Base-by-base conservation (phyloP, 1,140 invertebrate genomes). In the Aphaenogaster ashmeadi region DNA sequence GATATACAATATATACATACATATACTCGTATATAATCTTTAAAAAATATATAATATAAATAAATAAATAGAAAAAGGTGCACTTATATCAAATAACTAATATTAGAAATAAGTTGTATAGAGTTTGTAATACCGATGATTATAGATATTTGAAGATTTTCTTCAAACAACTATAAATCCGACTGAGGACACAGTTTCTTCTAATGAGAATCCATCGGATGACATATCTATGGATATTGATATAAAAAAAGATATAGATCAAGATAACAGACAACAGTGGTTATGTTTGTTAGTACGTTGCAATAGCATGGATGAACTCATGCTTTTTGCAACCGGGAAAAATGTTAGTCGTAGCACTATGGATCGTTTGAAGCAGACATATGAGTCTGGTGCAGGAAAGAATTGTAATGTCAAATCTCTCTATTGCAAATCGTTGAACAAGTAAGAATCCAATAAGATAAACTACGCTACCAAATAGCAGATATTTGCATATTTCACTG, bases 321-420 rank as follows among this genome's bases (percentile, higher is more conserved):
- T 95, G 95, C 90, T 95, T 7, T 95, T 95, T 84, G 94, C 94
- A 15, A 95, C 95, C 44, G 95, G 95, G 8, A 94, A 93, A 86
- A 94, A 94, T 80, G 93, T 95, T 44, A 93, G 41, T 87, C 85
- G 89, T 0, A 60, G 78, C 3, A 91, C 94, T 0, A 95, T 95
- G 94, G 93, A 95, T 58, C 92, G 87, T 78, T 91, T 95, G 56
- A 95, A 94, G 58, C 88, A 93, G 38, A 86, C 94, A 1, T 95
- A 92, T 84, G 93, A 94, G 78, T 92, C 77, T 74, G 94, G 94
- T 41, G 41, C 90, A 8, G 95, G 95, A 75, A 95, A 93, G 47
- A 90, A 94, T 87, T 95, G 94, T 72, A 95, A 95, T 64, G 94
- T 95, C 1, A 95, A 95, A 74, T 95, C 95, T 21, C 87, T 95